Percentiles rank a stretch among this genome's conserved stretches.
Conservation (phyloP, 2,113 vertebrate genomes). For the Tyto alba region DNA sequence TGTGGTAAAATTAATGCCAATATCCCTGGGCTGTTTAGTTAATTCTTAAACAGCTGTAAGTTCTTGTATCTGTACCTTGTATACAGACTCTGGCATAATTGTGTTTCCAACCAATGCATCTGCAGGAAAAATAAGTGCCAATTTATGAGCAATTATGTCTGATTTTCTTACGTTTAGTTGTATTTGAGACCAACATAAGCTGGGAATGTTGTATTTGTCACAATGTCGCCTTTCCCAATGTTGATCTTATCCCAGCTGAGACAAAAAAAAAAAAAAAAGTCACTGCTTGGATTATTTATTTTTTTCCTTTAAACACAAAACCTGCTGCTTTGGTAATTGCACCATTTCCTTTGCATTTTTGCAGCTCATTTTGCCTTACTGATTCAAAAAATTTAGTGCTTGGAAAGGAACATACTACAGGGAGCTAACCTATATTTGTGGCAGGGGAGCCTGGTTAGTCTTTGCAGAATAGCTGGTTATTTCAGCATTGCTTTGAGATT, state of each 20-base stretch:
- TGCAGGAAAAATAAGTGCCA: background rate
- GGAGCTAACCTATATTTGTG: background rate
- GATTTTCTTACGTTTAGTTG: background rate
- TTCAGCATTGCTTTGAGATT: background rate
- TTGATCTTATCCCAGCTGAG: background rate
- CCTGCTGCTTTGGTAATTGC: background rate
- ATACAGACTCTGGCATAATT: background rate
- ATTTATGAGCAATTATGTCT: background rate
- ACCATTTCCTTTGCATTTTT: background rate
- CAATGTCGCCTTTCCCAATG: background rate
- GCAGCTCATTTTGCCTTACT: background rate
- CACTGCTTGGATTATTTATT: background rate
- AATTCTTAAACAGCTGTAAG: background rate
- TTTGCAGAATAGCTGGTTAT: background rate
- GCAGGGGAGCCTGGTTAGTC: background rate
- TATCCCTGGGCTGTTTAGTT: background rate
- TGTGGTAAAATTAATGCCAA: background rate
- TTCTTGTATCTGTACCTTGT: background rate
- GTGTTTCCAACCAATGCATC: background rate
- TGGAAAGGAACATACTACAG: background rate
- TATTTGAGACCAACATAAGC: background rate
- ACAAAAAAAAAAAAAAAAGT: background rate
- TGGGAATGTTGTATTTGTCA: background rate
- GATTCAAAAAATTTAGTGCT: background rate
- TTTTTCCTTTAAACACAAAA: background rate